These are phyloP conservation scores for Etheostoma perlongum DNA, from an alignment of 2,797 vertebrate species.

Conservation along the genomic window DNA sequence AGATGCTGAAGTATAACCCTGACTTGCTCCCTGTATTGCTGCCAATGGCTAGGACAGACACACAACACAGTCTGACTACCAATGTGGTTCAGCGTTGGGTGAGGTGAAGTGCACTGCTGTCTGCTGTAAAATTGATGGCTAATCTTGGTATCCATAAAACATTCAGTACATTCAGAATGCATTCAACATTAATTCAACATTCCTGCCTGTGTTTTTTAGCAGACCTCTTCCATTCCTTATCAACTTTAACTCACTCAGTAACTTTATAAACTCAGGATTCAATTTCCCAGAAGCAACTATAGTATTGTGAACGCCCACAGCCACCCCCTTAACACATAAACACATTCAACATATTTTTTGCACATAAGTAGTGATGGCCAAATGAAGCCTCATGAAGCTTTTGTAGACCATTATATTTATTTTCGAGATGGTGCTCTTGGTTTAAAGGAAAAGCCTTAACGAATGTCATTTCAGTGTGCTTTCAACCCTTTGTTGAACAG, in stretches of 20 bases:
- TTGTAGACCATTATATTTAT: too few species aligned
- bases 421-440: too few species aligned
- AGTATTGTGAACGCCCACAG: not conserved
- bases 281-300: not conserved
- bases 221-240: slow-evolving; percentile 6
- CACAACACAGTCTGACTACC: slow-evolving; percentile 17
- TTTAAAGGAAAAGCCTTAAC: too few species aligned
- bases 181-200: slow-evolving; percentile 42
- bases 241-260: slow-evolving; percentile 9
- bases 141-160: slow-evolving; percentile 41
- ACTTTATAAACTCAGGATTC: slow-evolving; percentile 18
- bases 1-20: slow-evolving; percentile 12
- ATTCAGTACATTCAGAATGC: slow-evolving; percentile 40
- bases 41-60: slow-evolving; percentile 12
- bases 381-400: too few species aligned
- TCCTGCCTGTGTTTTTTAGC: slow-evolving; percentile 2
- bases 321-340: not conserved
- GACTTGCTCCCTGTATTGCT: not conserved
- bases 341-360: not conserved
- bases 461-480: too few species aligned
- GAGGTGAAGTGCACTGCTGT: slow-evolving; percentile 10
- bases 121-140: slow-evolving; percentile 42
- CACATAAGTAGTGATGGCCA: not conserved
- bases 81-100: slow-evolving; percentile 19
- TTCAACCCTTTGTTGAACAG: too few species aligned